Evolutionary conservation across 1,140 invertebrate species (phyloP), one percentile per base, ranked within the genome.

Genomic region (Panonychus citri): DNA sequence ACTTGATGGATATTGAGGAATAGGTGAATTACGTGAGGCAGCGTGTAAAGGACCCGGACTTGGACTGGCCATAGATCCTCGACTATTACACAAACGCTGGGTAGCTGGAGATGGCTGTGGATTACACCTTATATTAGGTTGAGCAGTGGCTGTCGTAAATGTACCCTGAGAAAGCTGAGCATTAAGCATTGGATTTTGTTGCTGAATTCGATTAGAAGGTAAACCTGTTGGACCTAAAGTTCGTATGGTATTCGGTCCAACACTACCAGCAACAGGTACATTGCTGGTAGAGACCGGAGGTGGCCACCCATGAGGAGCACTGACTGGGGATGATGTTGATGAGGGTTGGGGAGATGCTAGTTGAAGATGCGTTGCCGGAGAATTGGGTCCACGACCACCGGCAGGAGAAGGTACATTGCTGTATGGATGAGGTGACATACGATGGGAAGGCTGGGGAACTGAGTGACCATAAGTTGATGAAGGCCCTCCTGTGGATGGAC

Each of bases 121-220:
- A 28, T 24, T 46, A 24, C 21, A 46, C 10, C 19, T 17, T 26
- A 28, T 48, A 25, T 39, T 46, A 17, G 54, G 24, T 28, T 46
- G 21, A 40, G 39, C 39, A 15, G 40, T 19, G 24, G 24, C 17
- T 25, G 39, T 1, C 3, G 40, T 21, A 26, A 46, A 49, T 27
- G 19, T 28, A 28, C 21, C 30, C n/a, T 24, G 27, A n/a, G 55
- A 53, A 5, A 60, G 46, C 46, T 60, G 59, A 39, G 59, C 59
- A 60, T 60, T 60, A 15, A 60, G 24, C 55, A 60, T 60, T 21
- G 59, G 59, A 49, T 60, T 60, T 25, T 53, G 25, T 42, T 60
- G 50, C 26, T 60, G 59, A 10, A 57, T 57, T 42, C 30, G 30
- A 24, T 57, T 57, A 43, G 24, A 5, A 28, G 48, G 40, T 26